Evolutionary conservation across 2,888 invertebrate species (phyloP).

Genomic region (Abscondita cerata): DNA sequence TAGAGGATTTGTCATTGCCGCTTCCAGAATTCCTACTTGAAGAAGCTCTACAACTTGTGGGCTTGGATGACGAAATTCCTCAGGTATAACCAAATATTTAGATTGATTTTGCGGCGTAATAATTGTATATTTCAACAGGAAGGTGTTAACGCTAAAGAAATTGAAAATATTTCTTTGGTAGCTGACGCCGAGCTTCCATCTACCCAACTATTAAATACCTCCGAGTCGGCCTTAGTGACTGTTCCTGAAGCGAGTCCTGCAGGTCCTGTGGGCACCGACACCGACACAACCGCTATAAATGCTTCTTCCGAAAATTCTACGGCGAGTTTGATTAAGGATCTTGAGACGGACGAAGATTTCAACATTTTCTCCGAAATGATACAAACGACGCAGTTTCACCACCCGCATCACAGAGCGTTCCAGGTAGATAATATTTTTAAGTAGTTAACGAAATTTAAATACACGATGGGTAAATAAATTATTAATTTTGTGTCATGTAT

Average conservation of each 20-base stretch:
- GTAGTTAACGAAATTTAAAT: background rate
- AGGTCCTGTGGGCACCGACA: conserved; percentile 44
- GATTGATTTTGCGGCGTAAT: too few species aligned
- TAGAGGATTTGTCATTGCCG: conserved; percentile 63
- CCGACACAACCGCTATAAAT: conserved; percentile 27
- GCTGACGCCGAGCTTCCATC: conserved; percentile 15
- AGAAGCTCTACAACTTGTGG: conserved; percentile 77
- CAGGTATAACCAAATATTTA: conserved; percentile 54
- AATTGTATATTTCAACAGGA: conserved; percentile 40
- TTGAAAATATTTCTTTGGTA: conserved; percentile 47
- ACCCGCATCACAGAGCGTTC: conserved; percentile 69
- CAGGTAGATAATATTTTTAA: conserved; percentile 65
- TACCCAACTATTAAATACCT: conserved; percentile 12
- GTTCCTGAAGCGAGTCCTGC: conserved; percentile 39
- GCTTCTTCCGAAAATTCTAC: conserved; percentile 30
- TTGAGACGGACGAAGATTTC: conserved; percentile 58
- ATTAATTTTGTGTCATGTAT: conserved; percentile 24
- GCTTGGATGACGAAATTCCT: conserved; percentile 67
- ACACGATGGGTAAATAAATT: conserved; percentile 14
- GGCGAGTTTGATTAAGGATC: conserved; percentile 36
- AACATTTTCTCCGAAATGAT: conserved; percentile 66
- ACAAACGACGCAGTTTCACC: conserved; percentile 69
- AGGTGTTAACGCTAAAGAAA: conserved; percentile 50
- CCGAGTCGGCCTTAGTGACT: conserved; percentile 46
- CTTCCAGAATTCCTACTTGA: conserved; percentile 71